A percentile compares a stretch with the other conserved stretches of the same genome.
These are phyloP conservation scores for Lophius americanus DNA, from an alignment of 2,797 vertebrate genomes.

Conservation along the genomic window DNA sequence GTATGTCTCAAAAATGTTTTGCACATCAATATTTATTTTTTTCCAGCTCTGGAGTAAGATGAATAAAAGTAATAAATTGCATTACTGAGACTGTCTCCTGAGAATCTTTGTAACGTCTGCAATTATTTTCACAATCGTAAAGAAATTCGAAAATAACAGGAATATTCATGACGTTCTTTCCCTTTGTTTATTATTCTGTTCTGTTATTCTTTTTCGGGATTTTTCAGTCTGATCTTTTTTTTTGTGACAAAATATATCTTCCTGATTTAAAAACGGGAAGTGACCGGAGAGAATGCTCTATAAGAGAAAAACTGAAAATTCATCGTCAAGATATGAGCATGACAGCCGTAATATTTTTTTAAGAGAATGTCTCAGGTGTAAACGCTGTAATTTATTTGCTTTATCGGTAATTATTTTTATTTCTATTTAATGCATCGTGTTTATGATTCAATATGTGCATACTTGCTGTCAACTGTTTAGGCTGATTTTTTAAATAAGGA, in stretches of 20 bases:
- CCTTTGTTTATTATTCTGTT: background rate
- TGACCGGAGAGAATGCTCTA: slow-evolving; percentile 5
- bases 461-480: background rate
- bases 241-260: background rate
- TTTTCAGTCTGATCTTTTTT: background rate
- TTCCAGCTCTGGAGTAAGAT: background rate
- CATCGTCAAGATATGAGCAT: background rate
- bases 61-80: background rate
- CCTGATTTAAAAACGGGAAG: background rate
- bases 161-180: slow-evolving; percentile 14
- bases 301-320: slow-evolving; percentile 9
- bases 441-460: background rate
- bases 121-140: slow-evolving; percentile 8
- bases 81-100: background rate
- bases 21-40: slow-evolving; percentile 1
- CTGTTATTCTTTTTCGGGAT: background rate
- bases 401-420: slow-evolving; percentile 9
- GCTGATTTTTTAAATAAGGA: background rate
- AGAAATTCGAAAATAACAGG: slow-evolving; percentile 3
- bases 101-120: slow-evolving; percentile 4
- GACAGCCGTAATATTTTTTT: background rate
- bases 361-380: background rate
- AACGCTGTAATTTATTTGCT: background rate
- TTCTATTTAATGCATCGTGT: background rate
- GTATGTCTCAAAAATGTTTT: slow-evolving; percentile 3